phyloP scores from a whole-genome alignment of 2,888 invertebrate genomes.

The Campaea margaritaria region DNA sequence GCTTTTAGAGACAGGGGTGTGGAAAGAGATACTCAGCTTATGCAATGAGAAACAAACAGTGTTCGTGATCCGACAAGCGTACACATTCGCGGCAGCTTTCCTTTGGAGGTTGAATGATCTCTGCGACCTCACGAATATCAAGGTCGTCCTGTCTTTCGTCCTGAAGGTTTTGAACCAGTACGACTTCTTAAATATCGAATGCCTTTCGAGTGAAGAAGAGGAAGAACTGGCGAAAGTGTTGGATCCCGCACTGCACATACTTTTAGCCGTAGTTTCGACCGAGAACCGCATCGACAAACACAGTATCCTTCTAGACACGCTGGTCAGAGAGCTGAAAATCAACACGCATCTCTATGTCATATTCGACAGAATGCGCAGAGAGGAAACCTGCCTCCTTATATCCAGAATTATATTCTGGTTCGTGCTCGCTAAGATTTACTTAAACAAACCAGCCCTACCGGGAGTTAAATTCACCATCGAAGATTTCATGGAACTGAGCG shows the following conservation, averaged over 20 bases:
- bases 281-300: conserved; percentile 72
- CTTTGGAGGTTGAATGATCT: conserved; percentile 83
- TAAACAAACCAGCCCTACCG: conserved; percentile 59
- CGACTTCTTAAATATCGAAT: conserved; percentile 78
- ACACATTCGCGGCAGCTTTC: conserved; percentile 86
- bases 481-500: conserved; percentile 66
- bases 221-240: conserved; percentile 81
- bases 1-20: conserved; percentile 86
- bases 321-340: conserved; percentile 67
- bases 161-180: conserved; percentile 85
- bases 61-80: conserved; percentile 88
- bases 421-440: conserved; percentile 68
- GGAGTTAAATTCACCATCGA: conserved; percentile 64
- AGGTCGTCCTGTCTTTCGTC: conserved; percentile 83
- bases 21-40: conserved; percentile 87
- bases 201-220: conserved; percentile 78
- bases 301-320: conserved; percentile 57
- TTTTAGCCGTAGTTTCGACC: conserved; percentile 83
- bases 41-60: conserved; percentile 88
- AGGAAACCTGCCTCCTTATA: conserved; percentile 74
- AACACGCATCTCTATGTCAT: conserved; percentile 67
- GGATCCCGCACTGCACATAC: conserved; percentile 84
- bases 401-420: conserved; percentile 79
- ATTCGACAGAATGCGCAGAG: conserved; percentile 69
- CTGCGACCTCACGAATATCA: conserved; percentile 77